These are phyloP conservation scores for Sarcophaga caerulescens DNA, from an alignment of 2,888 invertebrate genomes.

Conservation along the genomic window DNA sequence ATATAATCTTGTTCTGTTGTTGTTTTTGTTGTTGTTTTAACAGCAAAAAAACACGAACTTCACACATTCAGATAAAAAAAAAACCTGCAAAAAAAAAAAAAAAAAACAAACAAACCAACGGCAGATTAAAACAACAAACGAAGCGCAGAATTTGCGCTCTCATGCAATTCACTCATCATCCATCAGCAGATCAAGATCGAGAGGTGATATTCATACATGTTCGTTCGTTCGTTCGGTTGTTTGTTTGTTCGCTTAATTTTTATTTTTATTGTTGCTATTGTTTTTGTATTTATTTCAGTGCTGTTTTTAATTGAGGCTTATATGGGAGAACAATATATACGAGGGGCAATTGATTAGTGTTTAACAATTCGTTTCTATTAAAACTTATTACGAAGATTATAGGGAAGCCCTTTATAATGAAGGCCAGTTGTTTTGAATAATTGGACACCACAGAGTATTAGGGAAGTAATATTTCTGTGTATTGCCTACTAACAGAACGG, in stretches of 20 bases:
- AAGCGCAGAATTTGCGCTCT: conserved; percentile 70
- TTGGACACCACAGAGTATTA: no score
- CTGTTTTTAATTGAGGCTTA: conserved; percentile 75
- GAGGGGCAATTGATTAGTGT: conserved; percentile 19
- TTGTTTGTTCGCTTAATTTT: no score
- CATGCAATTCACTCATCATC: conserved; percentile 80
- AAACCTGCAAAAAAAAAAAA: conserved; percentile 56
- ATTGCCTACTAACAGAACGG: no score
- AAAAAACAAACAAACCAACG: conserved; percentile 61
- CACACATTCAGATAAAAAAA: conserved; percentile 45
- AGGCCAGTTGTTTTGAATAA: no score
- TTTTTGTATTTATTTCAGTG: conserved; percentile 65
- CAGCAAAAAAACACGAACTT: conserved; percentile 33
- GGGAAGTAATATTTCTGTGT: no score
- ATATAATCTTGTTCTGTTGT: not conserved
- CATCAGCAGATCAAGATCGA: conserved; percentile 78
- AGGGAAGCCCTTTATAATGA: no score
- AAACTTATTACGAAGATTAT: not conserved
- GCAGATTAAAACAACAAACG: conserved; percentile 64
- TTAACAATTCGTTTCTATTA: not conserved
- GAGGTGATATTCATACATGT: conserved; percentile 75
- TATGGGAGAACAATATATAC: conserved; percentile 68
- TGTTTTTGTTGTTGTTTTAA: not conserved
- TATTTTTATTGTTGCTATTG: not conserved
- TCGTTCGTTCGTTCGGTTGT: not conserved